Percentiles rank a stretch among this genome's conserved stretches.
Evolutionary conservation across 2,888 invertebrate species (phyloP).

Genomic region (Synergus japonicus): DNA sequence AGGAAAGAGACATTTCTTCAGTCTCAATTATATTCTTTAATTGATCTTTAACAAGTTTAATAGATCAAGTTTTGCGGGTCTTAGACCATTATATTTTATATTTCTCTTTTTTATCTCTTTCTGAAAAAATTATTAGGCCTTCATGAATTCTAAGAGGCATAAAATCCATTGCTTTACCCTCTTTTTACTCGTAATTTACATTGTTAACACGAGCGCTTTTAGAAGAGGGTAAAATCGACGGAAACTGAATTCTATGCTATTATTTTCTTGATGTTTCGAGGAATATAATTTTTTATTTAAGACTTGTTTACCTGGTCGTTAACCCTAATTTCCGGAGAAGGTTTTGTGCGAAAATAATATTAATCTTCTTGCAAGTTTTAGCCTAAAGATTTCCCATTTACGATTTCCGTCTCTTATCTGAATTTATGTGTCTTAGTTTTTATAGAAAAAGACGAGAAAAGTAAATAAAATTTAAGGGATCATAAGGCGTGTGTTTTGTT

Average conservation of each 20-base stretch:
- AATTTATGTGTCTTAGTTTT: not conserved
- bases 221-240: slow-evolving; percentile 5
- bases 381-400: not conserved
- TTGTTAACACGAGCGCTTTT: slow-evolving; percentile 13
- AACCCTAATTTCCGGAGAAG: slow-evolving; percentile 4
- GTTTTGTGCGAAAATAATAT: not conserved
- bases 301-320: not conserved
- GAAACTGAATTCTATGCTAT: slow-evolving; percentile 1
- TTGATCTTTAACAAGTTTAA: no score
- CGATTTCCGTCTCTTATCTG: not conserved
- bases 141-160: slow-evolving; percentile 14
- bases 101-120: not conserved
- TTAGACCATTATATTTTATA: no score
- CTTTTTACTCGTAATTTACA: slow-evolving; percentile 30
- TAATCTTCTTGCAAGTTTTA: not conserved
- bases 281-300: slow-evolving; percentile 1
- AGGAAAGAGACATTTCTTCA: not conserved
- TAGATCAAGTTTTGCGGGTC: no score
- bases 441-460: not conserved
- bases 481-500: slow-evolving; percentile 8
- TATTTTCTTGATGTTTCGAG: not conserved
- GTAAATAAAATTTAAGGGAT: not conserved
- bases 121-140: not conserved
- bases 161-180: not conserved
- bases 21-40: not conserved